Evolutionary conservation across 2,888 invertebrate species (phyloP), one percentile per base, ranked within the genome.

Genomic region (Allophyes oxyacanthae): DNA sequence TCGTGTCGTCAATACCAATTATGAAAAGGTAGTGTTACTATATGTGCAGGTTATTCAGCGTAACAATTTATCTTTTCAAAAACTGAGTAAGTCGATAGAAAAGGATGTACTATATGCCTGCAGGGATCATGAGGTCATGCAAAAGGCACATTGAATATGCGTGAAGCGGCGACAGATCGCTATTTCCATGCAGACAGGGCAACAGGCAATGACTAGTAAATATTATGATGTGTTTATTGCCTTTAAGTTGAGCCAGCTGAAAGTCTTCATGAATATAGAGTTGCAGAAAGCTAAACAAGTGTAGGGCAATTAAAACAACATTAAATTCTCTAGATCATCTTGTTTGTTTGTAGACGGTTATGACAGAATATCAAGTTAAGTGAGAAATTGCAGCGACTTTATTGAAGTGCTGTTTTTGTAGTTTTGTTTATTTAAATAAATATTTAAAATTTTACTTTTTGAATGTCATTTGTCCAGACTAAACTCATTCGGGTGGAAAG

Each of bases 121-220:
- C n/a, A n/a, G n/a, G n/a, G n/a, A n/a, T n/a, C n/a, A n/a, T n/a
- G n/a, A n/a, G n/a, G n/a, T n/a, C n/a, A n/a, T n/a, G n/a, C n/a
- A n/a, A 55, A 15, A 42, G 7, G 20, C 25, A 40, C 32, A 49
- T 55, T 14, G 37, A 40, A 25, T 64, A 33, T 49, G 30, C 20
- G 28, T 20, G 43, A 6, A 30, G 9, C 36, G n/a, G n/a, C n/a
- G n/a, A n/a, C 20, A 14, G 15, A 38, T 38, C 20, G n/a, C 26
- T 36, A 34, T 65, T 58, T 58, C 42, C n/a, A 56, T 34, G 34
- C 9, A 20, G 7, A 25, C 11, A 15, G 20, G 13, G 37, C 10
- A 14, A 50, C 25, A 9, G 11, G 25, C 10, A 15, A 40, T 48
- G 33, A 43, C 41, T 51, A 42, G 42, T 34, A 26, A 5, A 30